phyloP scores from a whole-genome alignment of 2,113 vertebrate species.

The Ceyx cyanopectus region DNA sequence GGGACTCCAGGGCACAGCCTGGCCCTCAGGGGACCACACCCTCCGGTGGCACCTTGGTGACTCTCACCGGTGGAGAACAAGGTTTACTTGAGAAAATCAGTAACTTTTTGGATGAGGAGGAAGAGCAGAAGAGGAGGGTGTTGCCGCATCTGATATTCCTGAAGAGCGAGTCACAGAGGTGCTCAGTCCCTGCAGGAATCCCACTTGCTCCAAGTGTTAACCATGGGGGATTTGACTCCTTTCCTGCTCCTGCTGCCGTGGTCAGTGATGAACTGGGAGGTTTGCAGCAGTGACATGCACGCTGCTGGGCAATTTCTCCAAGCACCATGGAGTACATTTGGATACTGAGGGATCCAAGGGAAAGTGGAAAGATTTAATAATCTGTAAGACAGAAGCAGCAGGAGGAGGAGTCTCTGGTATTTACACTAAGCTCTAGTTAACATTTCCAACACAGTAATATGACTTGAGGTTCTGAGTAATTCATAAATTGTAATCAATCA shows the following conservation, averaged over 20 bases:
- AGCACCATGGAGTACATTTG: rapidly evolving
- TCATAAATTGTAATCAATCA: background rate
- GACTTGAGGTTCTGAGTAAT: background rate
- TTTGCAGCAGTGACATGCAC: background rate
- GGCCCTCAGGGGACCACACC: background rate
- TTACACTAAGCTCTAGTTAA: background rate
- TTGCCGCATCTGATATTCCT: background rate
- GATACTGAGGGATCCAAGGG: background rate
- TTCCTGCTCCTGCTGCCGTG: background rate
- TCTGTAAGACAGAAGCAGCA: background rate
- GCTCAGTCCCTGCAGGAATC: background rate
- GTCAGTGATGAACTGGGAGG: background rate
- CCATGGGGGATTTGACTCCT: background rate
- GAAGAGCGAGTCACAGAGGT: background rate
- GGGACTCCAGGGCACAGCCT: background rate
- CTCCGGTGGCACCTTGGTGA: background rate
- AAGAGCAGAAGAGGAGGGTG: background rate
- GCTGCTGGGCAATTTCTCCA: rapidly evolving
- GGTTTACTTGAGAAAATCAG: background rate
- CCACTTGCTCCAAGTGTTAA: background rate
- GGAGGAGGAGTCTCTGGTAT: background rate
- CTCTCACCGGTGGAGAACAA: rapidly evolving
- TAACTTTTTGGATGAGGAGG: background rate
- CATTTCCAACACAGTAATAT: background rate
- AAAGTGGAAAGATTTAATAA: background rate